phyloP scores from a whole-genome alignment of 2,888 invertebrate species.

The Cepaea hortensis region DNA sequence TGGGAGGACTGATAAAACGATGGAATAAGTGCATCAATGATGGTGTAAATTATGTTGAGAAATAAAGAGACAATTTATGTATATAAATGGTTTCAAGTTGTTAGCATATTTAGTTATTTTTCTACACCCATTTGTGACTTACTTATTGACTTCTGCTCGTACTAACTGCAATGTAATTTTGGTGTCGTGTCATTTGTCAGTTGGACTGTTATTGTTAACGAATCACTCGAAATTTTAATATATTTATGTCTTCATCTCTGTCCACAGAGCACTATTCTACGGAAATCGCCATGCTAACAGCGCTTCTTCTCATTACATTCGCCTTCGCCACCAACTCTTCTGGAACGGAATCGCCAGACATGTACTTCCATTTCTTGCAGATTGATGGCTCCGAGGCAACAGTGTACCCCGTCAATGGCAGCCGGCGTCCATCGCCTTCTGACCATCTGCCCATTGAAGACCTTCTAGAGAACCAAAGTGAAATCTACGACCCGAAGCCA shows the following conservation, averaged over 20 bases:
- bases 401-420: background rate
- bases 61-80: too few relatives aligned
- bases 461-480: conserved; percentile 28
- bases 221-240: too few relatives aligned
- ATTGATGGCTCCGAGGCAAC: conserved; percentile 6
- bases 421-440: conserved; percentile 30
- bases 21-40: too few relatives aligned
- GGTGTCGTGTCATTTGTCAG: too few relatives aligned
- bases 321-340: background rate
- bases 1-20: too few relatives aligned
- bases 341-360: conserved; percentile 1
- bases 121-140: too few relatives aligned
- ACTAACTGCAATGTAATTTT: too few relatives aligned
- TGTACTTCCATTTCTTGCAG: conserved; percentile 21
- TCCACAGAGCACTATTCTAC: background rate
- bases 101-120: too few relatives aligned
- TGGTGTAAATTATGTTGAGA: too few relatives aligned
- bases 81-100: too few relatives aligned
- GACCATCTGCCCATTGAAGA: conserved; percentile 37
- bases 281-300: conserved; percentile 27
- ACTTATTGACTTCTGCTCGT: too few relatives aligned
- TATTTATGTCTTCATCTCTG: background rate
- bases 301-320: background rate
- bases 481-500: conserved; percentile 29
- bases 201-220: too few relatives aligned